Base-by-base conservation (phyloP, 1,140 invertebrate species). In the Drosophila busckii region DNA sequence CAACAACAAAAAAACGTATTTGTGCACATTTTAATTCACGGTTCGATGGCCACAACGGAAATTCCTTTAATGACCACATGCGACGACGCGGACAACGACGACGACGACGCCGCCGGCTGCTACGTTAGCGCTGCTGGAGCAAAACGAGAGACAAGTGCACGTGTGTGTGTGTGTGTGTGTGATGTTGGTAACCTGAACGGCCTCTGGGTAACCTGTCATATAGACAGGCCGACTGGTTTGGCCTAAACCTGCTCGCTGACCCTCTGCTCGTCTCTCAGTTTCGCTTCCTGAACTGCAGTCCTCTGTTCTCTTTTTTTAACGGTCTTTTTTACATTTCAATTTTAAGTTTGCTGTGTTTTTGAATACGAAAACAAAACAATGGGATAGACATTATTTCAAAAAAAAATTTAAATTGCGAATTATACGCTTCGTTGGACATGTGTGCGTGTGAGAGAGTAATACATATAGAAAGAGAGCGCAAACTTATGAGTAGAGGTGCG, bases 11-110 rank as follows among this genome's bases (percentile, higher is more conserved):
- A n/a, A n/a, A n/a, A n/a, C n/a, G n/a, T n/a, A n/a, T 59, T 56
- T 64, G 62, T 65, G 56, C 62, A 61, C 63, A 66, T 66, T 69
- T 73, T 62, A 75, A 75, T 75, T 75, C 54, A 70, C 54, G 70
- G 62, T 67, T 75, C 67, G 67, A 62, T 67, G 63, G 58, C 67
- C 63, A 66, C 63, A 70, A 62, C 70, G 70, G 70, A 75, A 75
- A 75, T 70, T 75, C 67, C 70, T 75, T 75, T 75, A 75, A 75
- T 75, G 70, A 75, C 69, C 69, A 69, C 65, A 69, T 69, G 61
- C 54, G 65, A 68, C 61, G 49, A 68, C 53, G 64, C 60, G 64
- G 46, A 68, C 64, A 58, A 64, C 53, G 53, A 52, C 44, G 22
- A 49, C 28, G 26, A 37, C 20, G 42, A n/a, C n/a, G n/a, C n/a